These are phyloP conservation scores for Ischnura elegans DNA, from an alignment of 2,888 invertebrate genomes.

Conservation along the genomic window DNA sequence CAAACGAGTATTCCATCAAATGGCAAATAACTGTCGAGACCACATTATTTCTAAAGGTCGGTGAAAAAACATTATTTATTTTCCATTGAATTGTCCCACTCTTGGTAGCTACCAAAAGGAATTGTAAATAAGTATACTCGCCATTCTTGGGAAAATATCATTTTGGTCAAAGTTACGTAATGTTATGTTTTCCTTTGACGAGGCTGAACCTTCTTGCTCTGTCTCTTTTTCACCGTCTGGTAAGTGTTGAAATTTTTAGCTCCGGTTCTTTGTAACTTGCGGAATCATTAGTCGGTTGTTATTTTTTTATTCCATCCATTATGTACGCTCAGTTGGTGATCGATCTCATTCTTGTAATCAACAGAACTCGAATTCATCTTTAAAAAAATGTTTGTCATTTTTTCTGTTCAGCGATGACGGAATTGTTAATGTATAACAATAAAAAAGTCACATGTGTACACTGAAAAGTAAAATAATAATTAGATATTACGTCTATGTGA, in stretches of 20 bases:
- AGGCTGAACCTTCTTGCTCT: background rate
- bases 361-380: constrained; percentile 4
- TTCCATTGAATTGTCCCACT: background rate
- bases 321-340: constrained; percentile 39
- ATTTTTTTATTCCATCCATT: constrained; percentile 38
- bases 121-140: constrained; percentile 5
- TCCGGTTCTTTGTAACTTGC: constrained; percentile 39
- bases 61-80: background rate
- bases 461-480: constrained; percentile 66
- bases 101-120: background rate
- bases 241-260: constrained; percentile 12
- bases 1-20: background rate
- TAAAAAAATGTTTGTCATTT: constrained; percentile 56
- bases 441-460: constrained; percentile 67
- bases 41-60: background rate
- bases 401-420: constrained; percentile 55
- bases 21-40: background rate
- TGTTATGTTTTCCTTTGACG: background rate
- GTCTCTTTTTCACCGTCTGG: background rate
- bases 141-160: background rate
- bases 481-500: constrained; percentile 53
- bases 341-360: constrained; percentile 55
- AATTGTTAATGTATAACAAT: constrained; percentile 65
- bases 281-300: constrained; percentile 22
- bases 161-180: background rate